Conservation (phyloP, 2,888 invertebrate species). For the Odontocerum albicorne region DNA sequence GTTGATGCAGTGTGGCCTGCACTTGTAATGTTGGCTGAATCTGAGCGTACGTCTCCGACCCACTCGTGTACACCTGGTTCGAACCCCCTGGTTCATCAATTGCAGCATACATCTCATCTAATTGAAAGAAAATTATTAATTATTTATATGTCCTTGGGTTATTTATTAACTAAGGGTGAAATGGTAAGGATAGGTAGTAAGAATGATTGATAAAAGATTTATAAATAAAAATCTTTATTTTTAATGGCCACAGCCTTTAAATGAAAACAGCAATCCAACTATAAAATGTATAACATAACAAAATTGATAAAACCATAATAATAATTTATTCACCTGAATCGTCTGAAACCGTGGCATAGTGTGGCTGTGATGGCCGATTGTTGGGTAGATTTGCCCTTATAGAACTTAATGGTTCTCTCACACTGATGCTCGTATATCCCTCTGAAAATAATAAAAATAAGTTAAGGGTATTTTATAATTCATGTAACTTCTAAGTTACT, state of each 20-base stretch:
- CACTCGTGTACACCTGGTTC: constrained; percentile 67
- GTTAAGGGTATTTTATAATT: too few species aligned
- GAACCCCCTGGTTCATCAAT: constrained; percentile 71
- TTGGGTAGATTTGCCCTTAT: constrained; percentile 65
- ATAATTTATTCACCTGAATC: constrained; percentile 71
- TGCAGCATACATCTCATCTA: constrained; percentile 90
- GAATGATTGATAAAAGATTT: too few species aligned
- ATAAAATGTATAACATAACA: too few species aligned
- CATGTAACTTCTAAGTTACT: too few species aligned
- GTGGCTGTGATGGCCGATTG: constrained; percentile 51
- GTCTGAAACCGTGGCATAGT: constrained; percentile 90
- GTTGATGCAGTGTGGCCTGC: constrained; percentile 40
- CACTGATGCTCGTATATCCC: constrained; percentile 91
- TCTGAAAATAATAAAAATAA: constrained; percentile 56
- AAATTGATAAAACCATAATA: background rate
- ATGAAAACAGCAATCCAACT: too few species aligned
- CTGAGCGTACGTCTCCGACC: constrained; percentile 86
- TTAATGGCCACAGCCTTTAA: too few species aligned
- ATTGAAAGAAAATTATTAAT: background rate
- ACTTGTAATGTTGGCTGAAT: constrained; percentile 59
- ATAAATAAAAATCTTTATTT: too few species aligned
- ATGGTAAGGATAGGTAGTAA: too few species aligned
- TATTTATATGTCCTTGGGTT: too few species aligned
- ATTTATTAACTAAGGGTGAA: too few species aligned
- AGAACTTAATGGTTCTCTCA: constrained; percentile 76